Evolutionary conservation across 35 echinoderm and acorn worm genomes (phyloP), one percentile per base, ranked within the genome.

Genomic region (Strongylocentrotus purpuratus): DNA sequence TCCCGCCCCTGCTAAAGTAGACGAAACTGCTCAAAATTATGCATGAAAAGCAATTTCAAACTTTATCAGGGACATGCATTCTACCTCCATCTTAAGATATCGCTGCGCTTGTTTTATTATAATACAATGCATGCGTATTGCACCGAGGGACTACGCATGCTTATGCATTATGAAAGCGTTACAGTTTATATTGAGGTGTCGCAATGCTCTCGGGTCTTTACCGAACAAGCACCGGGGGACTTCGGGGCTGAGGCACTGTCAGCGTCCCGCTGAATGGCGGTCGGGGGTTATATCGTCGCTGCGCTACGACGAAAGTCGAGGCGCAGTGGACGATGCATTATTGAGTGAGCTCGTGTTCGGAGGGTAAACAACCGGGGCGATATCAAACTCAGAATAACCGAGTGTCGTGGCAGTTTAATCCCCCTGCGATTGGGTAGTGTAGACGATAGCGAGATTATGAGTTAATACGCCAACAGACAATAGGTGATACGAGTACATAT

Each of bases 151-250:
- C 2, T 2, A 4, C 12, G 2, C 0, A 89, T 28, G 20, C 7
- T 28, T 8, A 45, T 89, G 87, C 45, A 89, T 89, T 89, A 89
- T 89, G 31, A 46, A 89, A 33, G 87, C 45, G 87, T 89, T 89
- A 89, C 87, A 89, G 33, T 89, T 89, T 45, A 33, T 20, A 46
- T 46, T 89, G 33, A 89, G 65, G 87, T 89, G 87, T 89, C 20
- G 33, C 87, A 89, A 89, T 89, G 45, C 87, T 89, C 87, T 89
- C 87, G 32, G 87, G 87, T 89, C 87, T 45, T 89, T 89, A 89
- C 13, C 87, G 87, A 10, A 45, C 32, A 89, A 89, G 87, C 87
- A 28, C 33, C 87, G 33, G 87, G 45, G 87, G 45, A 46, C 11
- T 89, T 28, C 32, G 33, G 87, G 87, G 87, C 31, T 89, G 87